These are phyloP conservation scores for Argopecten irradians DNA, from an alignment of 1,140 invertebrate species.

Conservation along the genomic window DNA sequence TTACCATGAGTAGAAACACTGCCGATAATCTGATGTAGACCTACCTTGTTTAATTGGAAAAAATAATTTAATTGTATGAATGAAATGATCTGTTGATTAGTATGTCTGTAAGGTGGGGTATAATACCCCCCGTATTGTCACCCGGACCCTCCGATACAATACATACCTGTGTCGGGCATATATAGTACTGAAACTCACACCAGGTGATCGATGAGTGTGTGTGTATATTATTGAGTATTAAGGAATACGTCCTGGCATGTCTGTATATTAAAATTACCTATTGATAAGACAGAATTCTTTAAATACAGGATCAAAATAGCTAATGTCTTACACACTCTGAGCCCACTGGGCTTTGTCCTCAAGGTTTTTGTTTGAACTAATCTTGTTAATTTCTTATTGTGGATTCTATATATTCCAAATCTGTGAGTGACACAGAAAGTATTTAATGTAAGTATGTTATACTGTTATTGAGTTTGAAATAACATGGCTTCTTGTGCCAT, in stretches of 20 bases:
- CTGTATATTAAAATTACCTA: constrained; percentile 23
- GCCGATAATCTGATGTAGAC: constrained; percentile 11
- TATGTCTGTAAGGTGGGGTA: background rate
- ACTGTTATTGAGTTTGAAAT: background rate
- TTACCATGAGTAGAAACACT: background rate
- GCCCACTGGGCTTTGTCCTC: background rate
- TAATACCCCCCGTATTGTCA: background rate
- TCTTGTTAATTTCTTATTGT: background rate
- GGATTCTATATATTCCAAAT: background rate
- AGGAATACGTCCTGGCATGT: background rate
- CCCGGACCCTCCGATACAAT: background rate
- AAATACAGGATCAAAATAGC: constrained; percentile 1
- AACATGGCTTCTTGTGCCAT: background rate
- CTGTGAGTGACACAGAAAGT: background rate
- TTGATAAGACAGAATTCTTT: constrained; percentile 15
- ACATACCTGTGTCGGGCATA: background rate
- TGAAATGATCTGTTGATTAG: background rate
- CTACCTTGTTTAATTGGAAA: constrained; percentile 10
- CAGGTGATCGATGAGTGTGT: background rate
- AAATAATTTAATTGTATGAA: constrained; percentile 5
- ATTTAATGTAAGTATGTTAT: background rate
- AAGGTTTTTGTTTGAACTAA: background rate
- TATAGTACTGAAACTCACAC: constrained; percentile 1
- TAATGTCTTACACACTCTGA: background rate
- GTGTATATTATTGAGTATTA: background rate